phyloP scores from a whole-genome alignment of 2,888 invertebrate genomes.

The Endotricha flammealis region DNA sequence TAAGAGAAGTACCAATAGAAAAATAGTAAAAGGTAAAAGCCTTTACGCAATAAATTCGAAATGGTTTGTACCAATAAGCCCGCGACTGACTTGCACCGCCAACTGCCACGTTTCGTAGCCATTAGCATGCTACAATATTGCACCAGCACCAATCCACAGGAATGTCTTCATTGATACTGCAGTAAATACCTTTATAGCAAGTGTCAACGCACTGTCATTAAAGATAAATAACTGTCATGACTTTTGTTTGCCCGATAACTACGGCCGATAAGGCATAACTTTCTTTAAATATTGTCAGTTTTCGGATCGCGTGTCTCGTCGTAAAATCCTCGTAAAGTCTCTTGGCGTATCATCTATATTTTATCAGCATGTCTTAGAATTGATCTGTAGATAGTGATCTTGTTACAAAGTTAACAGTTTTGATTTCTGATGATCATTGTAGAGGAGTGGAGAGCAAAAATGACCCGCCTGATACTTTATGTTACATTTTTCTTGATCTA shows the following conservation, averaged over 20 bases:
- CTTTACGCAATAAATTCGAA: too few species aligned
- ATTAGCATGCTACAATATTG: slow-evolving; percentile 18
- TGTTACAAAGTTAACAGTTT: slow-evolving; percentile 2
- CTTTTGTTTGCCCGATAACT: slow-evolving; percentile 20
- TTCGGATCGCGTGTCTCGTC: slow-evolving; percentile 24
- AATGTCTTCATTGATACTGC: slow-evolving; percentile 31
- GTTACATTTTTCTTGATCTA: too few species aligned
- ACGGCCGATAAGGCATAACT: slow-evolving; percentile 26
- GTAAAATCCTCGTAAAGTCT: slow-evolving; percentile 27
- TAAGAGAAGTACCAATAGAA: too few species aligned
- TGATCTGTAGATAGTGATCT: slow-evolving; percentile 1
- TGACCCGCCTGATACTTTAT: too few species aligned
- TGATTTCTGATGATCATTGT: too few species aligned
- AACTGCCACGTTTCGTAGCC: slow-evolving; percentile 5
- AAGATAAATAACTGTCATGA: slow-evolving; percentile 27
- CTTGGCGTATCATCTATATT: slow-evolving; percentile 4
- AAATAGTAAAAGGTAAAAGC: too few species aligned
- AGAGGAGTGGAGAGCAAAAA: too few species aligned
- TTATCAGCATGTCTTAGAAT: slow-evolving; percentile 9
- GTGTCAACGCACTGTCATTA: slow-evolving; percentile 28
- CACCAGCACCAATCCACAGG: slow-evolving; percentile 18
- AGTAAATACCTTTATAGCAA: slow-evolving; percentile 25
- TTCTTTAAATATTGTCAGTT: slow-evolving; percentile 26
- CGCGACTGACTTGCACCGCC: background rate
- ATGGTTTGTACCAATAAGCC: too few species aligned